These are phyloP conservation scores for Oenanthe oenanthe DNA, from an alignment of 2,113 vertebrate genomes.

Conservation along the genomic window DNA sequence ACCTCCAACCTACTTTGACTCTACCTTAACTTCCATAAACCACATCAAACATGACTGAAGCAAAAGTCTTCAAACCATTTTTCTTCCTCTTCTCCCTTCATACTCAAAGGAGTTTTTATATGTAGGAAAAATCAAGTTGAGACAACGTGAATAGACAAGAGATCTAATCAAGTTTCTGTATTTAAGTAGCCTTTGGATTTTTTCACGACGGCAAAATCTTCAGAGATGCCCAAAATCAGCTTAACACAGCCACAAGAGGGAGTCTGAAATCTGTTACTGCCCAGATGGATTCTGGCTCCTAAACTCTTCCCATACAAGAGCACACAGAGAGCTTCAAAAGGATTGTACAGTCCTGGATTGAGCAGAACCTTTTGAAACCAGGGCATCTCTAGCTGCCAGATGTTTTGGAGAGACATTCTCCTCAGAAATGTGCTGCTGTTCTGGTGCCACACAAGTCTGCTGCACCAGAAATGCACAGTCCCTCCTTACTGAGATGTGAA, in stretches of 20 bases:
- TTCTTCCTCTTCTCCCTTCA: background rate
- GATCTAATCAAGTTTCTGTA: background rate
- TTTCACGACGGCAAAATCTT: background rate
- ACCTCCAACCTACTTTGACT: background rate
- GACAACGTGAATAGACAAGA: background rate
- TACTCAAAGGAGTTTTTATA: background rate
- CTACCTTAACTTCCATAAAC: background rate
- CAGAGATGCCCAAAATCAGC: background rate
- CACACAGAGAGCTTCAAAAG: background rate
- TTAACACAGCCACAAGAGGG: conserved; percentile 66
- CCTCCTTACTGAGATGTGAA: background rate
- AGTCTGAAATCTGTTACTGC: conserved; percentile 35
- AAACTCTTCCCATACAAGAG: background rate
- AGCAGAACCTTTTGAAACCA: background rate
- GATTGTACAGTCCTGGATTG: background rate
- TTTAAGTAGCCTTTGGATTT: background rate
- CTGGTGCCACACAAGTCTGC: background rate
- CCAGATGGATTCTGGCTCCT: background rate
- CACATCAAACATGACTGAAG: background rate
- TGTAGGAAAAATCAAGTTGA: background rate
- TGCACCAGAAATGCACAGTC: background rate
- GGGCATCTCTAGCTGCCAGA: background rate
- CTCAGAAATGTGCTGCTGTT: background rate
- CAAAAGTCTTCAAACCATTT: background rate
- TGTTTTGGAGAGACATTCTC: background rate